Conservation (phyloP, 2,113 vertebrate genomes). For the Pogonocichla stellata region DNA sequence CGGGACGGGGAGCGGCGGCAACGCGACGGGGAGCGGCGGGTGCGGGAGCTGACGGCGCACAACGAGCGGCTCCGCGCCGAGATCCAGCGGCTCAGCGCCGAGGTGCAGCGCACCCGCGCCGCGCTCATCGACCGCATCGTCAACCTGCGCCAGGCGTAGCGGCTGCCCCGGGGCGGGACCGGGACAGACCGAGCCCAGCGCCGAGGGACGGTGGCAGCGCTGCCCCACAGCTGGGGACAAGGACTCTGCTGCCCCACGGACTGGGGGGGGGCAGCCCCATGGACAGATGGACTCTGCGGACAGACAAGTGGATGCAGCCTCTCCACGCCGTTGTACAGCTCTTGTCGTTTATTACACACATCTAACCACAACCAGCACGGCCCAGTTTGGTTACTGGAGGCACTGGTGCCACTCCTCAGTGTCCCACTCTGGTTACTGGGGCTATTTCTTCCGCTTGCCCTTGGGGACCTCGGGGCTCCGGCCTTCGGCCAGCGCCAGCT, state of each 20-base stretch:
- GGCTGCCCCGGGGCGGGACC: neutral
- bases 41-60: conserved; percentile 84
- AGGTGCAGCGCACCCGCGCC: conserved; percentile 85
- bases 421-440: neutral
- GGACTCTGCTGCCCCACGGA: neutral
- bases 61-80: conserved; percentile 86
- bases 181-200: neutral
- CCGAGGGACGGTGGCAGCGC: neutral
- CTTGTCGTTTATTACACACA: neutral
- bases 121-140: conserved; percentile 91
- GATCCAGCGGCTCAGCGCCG: conserved; percentile 83
- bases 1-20: too few species aligned
- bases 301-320: neutral
- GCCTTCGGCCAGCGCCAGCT: conserved; percentile 81
- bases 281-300: neutral
- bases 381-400: neutral
- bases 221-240: fast-evolving
- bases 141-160: conserved; percentile 51
- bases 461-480: conserved; percentile 75
- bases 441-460: conserved; percentile 82
- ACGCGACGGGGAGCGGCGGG: conserved; percentile 82
- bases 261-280: fast-evolving
- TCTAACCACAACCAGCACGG: fast-evolving
- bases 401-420: neutral
- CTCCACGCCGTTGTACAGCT: fast-evolving